Evolutionary conservation across 2,113 vertebrate species (phyloP), one percentile per base, ranked within the genome.

Genomic region (Arenaria interpres): DNA sequence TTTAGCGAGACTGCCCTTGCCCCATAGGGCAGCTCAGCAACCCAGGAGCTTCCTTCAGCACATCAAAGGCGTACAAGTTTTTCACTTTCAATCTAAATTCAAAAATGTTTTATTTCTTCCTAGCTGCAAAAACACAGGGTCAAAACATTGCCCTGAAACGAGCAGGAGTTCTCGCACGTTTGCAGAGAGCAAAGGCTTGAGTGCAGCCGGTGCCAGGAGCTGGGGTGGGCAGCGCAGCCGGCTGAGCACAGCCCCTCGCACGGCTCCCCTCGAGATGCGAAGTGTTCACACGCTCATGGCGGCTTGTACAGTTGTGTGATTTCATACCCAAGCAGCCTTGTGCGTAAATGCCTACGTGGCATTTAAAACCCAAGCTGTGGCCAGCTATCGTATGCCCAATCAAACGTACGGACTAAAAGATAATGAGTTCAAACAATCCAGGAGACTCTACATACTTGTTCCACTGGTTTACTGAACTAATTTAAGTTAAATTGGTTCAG

Each of bases 201-300:
- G 69, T 1, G 3, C 41, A 64, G 50, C 37, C 15, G 0, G 0
- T 1, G 3, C 23, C 0, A 3, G 85, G n/a, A 80, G 43, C 63
- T 30, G 68, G 43, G 57, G 12, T 16, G 43, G 68, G 19, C 63
- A 67, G 45, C 18, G 45, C 60, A 73, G 73, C 23, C 56, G 4
- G 0, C 20, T 0, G 4, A 39, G 39, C 1, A 0, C 43, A 37
- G 84, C 14, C 39, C 53, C 25, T 56, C 0, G 0, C n/a, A 9
- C 0, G 0, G 39, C 33, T 75, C 21, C 32, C 51, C 37, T 50
- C 4, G 10, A 0, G 1, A 0, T 6, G n/a, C 2, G 5, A 5
- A 39, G 73, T 3, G 2, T 28, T 56, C 6, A 2, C 62, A 23
- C 4, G 0, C 63, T n/a, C 3, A 0, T 2, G 41, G 51, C 2